Conservation (phyloP, 64 coral and sea anemone genomes). For the Pachyseris speciosa region DNA sequence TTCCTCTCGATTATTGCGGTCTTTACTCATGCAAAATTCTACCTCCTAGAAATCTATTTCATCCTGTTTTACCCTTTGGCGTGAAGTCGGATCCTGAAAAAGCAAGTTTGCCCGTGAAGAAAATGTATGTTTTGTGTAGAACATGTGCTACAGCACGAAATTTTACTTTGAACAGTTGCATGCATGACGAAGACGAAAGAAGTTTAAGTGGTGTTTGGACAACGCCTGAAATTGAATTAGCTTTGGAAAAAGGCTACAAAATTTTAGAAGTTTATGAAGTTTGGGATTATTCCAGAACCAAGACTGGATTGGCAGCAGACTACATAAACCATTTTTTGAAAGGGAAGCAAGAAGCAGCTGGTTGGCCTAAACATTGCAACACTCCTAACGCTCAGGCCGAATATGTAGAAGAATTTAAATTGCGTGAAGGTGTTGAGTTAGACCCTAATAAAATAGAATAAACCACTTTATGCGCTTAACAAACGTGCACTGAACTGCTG, state of each 20-base stretch:
- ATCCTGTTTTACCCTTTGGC: slow-evolving; percentile 3
- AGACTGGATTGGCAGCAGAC: neutral
- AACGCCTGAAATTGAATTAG: neutral
- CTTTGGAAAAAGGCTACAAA: neutral
- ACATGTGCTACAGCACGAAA: neutral
- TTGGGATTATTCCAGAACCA: neutral
- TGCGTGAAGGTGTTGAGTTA: neutral
- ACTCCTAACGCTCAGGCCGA: neutral
- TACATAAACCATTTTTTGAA: slow-evolving; percentile 21
- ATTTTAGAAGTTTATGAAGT: neutral
- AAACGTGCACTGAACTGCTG: neutral
- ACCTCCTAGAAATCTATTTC: neutral
- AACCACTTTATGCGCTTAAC: neutral
- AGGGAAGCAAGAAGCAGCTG: neutral
- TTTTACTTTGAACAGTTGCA: neutral
- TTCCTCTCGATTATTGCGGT: neutral
- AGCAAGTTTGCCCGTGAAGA: neutral
- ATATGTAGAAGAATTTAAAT: neutral
- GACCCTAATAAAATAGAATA: neutral
- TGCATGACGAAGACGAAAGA: neutral
- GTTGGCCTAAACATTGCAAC: neutral
- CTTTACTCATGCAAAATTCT: neutral
- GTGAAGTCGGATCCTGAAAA: neutral
- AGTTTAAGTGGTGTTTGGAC: neutral
- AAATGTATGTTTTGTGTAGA: slow-evolving; percentile 10